phyloP scores from a whole-genome alignment of 2,888 invertebrate species.

The Eristalis tenax region DNA sequence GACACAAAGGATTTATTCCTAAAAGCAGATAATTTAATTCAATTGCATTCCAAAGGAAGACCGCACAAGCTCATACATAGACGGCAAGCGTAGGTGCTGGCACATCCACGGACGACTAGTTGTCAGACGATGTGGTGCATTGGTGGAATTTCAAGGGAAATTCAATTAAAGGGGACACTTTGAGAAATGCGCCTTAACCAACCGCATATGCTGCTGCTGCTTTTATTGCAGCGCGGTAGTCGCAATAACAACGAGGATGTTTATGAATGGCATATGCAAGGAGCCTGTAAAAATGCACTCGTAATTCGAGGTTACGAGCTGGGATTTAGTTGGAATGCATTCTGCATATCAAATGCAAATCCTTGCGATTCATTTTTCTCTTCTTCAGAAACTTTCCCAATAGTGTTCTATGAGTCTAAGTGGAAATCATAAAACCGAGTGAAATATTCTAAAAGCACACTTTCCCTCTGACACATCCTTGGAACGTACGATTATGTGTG shows the following conservation, averaged over 20 bases:
- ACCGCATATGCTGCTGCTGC: constrained; percentile 34
- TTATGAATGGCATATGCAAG: constrained; percentile 31
- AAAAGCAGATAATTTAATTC: constrained; percentile 72
- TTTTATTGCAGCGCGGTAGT: constrained; percentile 33
- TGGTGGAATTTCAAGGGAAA: constrained; percentile 56
- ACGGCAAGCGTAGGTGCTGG: constrained; percentile 5
- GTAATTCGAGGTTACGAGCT: constrained; percentile 37
- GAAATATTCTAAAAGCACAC: no score
- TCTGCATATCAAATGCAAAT: not conserved
- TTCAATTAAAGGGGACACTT: constrained; percentile 66
- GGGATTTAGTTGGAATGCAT: not conserved
- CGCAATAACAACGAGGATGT: constrained; percentile 25
- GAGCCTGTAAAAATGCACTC: constrained; percentile 31
- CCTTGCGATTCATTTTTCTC: not conserved
- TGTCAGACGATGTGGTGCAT: not conserved
- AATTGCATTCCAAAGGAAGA: constrained; percentile 70
- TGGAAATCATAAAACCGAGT: no score
- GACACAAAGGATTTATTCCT: constrained; percentile 70
- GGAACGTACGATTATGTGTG: no score
- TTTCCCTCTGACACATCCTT: no score
- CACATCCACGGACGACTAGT: not conserved
- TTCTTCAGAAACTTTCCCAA: no score
- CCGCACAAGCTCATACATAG: constrained; percentile 51
- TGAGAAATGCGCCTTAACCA: constrained; percentile 68
- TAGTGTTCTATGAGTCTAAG: no score